A percentile compares a stretch with the other conserved stretches of the same genome.
Evolutionary conservation across 2,113 vertebrate species (phyloP).

Genomic region (Silurus meridionalis): DNA sequence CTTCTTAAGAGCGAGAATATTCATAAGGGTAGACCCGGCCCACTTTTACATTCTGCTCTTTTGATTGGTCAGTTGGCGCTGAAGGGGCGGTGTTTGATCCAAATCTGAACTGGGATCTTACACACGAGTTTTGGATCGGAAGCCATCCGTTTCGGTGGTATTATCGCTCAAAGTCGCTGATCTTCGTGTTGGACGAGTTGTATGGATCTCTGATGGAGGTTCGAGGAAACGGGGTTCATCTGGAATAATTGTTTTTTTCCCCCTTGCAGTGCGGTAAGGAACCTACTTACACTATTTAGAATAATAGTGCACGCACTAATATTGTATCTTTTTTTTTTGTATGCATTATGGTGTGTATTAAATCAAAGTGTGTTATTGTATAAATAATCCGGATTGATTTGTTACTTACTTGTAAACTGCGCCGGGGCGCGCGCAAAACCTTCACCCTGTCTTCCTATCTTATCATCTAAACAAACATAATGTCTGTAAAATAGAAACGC

Average conservation of each 20-base stretch:
- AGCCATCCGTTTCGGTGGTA: not conserved
- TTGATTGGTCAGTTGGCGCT: constrained; percentile 64
- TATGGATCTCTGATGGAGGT: constrained; percentile 44
- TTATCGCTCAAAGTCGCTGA: not conserved
- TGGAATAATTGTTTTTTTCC: constrained; percentile 56
- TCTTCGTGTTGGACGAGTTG: not conserved
- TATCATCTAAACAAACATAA: not conserved
- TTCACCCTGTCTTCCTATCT: not conserved
- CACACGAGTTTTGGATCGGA: constrained; percentile 51
- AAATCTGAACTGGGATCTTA: constrained; percentile 61
- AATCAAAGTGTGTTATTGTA: not conserved
- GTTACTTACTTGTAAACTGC: not conserved
- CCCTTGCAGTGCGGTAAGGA: constrained; percentile 62
- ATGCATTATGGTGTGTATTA: not conserved
- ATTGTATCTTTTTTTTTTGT: not conserved
- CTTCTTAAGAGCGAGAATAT: constrained; percentile 4
- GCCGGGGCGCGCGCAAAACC: not conserved
- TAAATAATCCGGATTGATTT: not conserved
- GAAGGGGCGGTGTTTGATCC: constrained; percentile 57
- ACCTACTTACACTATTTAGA: not conserved
- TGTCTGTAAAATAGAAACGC: not conserved
- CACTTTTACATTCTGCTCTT: constrained; percentile 37
- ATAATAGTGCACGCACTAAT: not conserved
- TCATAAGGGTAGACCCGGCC: constrained; percentile 55
- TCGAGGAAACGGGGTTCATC: constrained; percentile 57